Base-by-base conservation (phyloP, 2,888 invertebrate genomes). In the Epirrita christyi region DNA sequence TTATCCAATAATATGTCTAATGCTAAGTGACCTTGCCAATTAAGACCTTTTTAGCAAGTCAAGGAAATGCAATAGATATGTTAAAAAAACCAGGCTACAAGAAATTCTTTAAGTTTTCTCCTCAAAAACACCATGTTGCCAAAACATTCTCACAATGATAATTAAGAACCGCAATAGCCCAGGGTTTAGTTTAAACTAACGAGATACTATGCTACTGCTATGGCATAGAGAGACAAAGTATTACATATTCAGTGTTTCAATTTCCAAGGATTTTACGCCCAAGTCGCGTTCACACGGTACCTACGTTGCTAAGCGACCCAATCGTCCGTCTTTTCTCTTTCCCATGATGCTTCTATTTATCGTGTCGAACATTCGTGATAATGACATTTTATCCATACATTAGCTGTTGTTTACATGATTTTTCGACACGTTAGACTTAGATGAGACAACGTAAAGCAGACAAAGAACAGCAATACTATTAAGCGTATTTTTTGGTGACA, bases 111-210 rank as follows among this genome's bases (percentile, higher is more conserved):
- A 42, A 46, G 11, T 40, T 50, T 38, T 27, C 38, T 55, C 29
- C 8, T 21, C 10, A 34, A 47, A 34, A 54, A 45, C 13, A 29
- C 14, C 37, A 7, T 38, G 37, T 38, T 44, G 40, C 40, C 21
- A n/a, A 40, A 54, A 54, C 42, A 48, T 48, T 57, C 36, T 53
- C 15, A 27, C 50, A 58, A 48, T 40, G 54, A 41, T 58, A 58
- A 55, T 58, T 38, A 58, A 41, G 37, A 43, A 36, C 46, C 43
- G 48, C 43, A 54, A 54, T 54, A 51, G 34, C 47, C 48, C 54
- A 46, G 51, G 8, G 28, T 9, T 55, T 40, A 28, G 43, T 29
- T 53, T 14, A 56, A 48, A 54, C 57, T 58, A 58, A 58, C 43
- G 41, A 54, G 29, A 57, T 50, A 56, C 38, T 50, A 53, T 32